These are phyloP conservation scores for Amphimedon queenslandica DNA, from an alignment of 37 sponge, comb jelly and placozoan genomes.

Conservation along the genomic window DNA sequence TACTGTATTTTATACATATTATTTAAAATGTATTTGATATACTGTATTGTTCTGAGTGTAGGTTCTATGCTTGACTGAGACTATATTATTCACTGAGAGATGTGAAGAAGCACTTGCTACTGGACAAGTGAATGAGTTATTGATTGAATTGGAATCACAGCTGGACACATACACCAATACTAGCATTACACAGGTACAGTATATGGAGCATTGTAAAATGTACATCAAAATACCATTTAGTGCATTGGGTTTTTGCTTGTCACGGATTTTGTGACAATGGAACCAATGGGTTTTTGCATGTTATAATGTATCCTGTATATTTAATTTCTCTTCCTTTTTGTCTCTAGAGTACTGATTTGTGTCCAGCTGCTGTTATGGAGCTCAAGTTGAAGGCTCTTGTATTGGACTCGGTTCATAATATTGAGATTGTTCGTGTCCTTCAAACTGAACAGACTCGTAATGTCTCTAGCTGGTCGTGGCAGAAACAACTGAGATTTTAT, in stretches of 20 bases:
- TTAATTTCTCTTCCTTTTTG: no score
- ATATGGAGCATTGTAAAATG: neutral
- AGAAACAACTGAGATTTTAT: constrained; percentile 94
- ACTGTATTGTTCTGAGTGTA: constrained; percentile 5
- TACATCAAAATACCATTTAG: neutral
- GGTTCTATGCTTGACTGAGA: constrained; percentile 86
- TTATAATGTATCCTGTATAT: no score
- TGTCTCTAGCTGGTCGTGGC: constrained; percentile 84
- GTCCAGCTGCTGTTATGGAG: constrained; percentile 29
- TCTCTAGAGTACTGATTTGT: neutral
- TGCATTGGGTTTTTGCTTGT: no score
- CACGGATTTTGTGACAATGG: no score
- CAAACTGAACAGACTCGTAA: neutral
- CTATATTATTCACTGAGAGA: constrained; percentile 88
- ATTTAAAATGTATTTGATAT: neutral
- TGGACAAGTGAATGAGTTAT: constrained; percentile 62
- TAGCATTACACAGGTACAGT: constrained; percentile 48
- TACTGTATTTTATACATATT: neutral
- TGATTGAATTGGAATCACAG: constrained; percentile 88
- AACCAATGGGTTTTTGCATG: no score
- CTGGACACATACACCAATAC: constrained; percentile 77
- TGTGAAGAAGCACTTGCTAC: constrained; percentile 89
- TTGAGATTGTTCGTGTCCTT: constrained; percentile 74
- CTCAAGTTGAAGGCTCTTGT: constrained; percentile 88
- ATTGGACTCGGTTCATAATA: constrained; percentile 89